A percentile compares a stretch with the other conserved stretches of the same genome.
These are phyloP conservation scores for Gavialis gangeticus DNA, from an alignment of 2,113 vertebrate species.

Conservation along the genomic window DNA sequence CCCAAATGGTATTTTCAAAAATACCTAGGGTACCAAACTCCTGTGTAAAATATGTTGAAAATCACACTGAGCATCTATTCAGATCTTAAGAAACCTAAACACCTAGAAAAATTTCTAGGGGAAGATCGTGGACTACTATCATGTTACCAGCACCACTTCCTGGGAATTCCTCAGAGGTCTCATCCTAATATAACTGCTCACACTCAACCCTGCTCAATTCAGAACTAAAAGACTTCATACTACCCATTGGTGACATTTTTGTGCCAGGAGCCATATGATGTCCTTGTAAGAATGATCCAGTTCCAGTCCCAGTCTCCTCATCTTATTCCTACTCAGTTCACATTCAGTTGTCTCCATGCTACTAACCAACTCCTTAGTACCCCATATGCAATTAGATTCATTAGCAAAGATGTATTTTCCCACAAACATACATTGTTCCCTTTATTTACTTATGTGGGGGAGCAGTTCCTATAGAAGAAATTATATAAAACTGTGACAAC, in stretches of 20 bases:
- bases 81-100: not conserved
- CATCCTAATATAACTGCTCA: not conserved
- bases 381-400: not conserved
- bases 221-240: not conserved
- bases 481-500: not conserved
- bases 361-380: not conserved
- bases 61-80: not conserved
- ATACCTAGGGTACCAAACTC: not conserved
- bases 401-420: not conserved
- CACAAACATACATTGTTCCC: conserved; percentile 1
- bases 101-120: not conserved
- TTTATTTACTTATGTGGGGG: conserved; percentile 13
- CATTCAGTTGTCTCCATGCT: not conserved
- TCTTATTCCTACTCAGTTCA: not conserved
- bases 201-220: conserved; percentile 21
- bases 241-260: conserved; percentile 13
- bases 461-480: not conserved
- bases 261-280: not conserved
- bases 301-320: not conserved
- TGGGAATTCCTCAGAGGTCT: not conserved
- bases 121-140: not conserved
- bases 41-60: not conserved
- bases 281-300: not conserved
- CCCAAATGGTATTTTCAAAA: not conserved
- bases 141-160: not conserved